Conservation (phyloP, 2,113 vertebrate species). For the Halcyon malimbica region DNA sequence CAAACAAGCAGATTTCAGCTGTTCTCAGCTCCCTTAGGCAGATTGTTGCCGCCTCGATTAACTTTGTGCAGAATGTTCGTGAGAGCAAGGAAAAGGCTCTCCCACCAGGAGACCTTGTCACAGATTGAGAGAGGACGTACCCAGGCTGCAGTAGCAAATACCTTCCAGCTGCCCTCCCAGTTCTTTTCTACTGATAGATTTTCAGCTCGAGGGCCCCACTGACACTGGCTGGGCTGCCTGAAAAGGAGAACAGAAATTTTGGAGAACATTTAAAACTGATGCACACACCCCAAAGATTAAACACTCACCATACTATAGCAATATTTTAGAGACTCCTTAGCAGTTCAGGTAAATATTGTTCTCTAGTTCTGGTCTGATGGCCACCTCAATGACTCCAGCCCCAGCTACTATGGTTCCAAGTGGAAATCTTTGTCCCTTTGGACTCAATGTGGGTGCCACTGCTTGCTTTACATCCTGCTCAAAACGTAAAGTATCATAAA, state of each 20-base stretch:
- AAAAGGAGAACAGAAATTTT: background rate
- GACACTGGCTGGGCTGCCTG: background rate
- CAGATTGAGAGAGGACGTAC: rapidly evolving
- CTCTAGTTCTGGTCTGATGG: background rate
- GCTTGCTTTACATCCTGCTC: background rate
- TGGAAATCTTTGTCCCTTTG: background rate
- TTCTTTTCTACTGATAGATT: background rate
- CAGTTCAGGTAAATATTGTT: background rate
- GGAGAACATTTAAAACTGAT: background rate
- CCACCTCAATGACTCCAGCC: background rate
- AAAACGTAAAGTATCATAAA: background rate
- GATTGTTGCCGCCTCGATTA: rapidly evolving
- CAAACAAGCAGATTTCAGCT: background rate
- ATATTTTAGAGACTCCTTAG: background rate
- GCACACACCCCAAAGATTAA: rapidly evolving
- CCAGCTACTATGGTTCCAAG: background rate
- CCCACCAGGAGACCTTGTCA: background rate
- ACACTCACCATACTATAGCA: background rate
- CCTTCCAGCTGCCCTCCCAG: background rate
- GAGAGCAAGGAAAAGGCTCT: background rate
- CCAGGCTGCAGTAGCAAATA: background rate
- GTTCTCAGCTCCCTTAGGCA: background rate
- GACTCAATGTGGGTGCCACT: background rate
- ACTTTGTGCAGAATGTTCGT: background rate
- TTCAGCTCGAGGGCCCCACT: background rate